These are phyloP conservation scores for Phortica variegata DNA, from an alignment of 1,140 invertebrate genomes.

Conservation along the genomic window DNA sequence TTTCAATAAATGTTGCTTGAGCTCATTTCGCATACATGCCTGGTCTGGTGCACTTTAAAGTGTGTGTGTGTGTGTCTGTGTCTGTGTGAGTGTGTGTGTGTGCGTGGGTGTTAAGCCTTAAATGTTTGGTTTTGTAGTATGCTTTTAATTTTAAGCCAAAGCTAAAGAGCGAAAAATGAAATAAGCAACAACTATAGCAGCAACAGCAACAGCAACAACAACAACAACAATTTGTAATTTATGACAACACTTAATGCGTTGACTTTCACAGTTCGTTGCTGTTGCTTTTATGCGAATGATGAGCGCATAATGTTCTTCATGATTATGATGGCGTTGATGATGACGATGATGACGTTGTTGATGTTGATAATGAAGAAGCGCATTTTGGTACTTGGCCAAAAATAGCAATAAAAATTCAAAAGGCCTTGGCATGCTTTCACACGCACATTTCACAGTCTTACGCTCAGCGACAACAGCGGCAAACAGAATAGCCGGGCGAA, in stretches of 20 bases:
- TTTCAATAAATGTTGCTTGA: slow-evolving; percentile 36
- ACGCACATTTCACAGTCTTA: slow-evolving; percentile 50
- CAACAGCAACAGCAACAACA: too few relatives aligned
- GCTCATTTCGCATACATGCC: slow-evolving; percentile 26
- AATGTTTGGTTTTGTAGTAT: slow-evolving; percentile 41
- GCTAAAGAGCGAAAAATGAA: too few relatives aligned
- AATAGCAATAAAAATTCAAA: slow-evolving; percentile 46
- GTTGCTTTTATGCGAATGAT: too few relatives aligned
- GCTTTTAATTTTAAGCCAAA: slow-evolving; percentile 50
- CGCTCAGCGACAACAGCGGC: slow-evolving; percentile 36
- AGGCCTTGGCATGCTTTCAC: too few relatives aligned
- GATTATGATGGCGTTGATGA: too few relatives aligned
- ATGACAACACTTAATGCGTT: too few relatives aligned
- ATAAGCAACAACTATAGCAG: too few relatives aligned
- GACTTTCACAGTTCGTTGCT: slow-evolving; percentile 42
- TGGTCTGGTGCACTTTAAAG: not conserved
- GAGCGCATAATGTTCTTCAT: too few relatives aligned
- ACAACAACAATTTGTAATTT: too few relatives aligned
- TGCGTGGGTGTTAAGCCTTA: slow-evolving; percentile 26
- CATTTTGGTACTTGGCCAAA: slow-evolving; percentile 22
- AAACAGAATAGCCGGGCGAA: slow-evolving; percentile 48
- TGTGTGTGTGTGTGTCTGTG: not conserved
- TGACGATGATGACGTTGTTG: too few relatives aligned
- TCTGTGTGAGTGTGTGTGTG: not conserved
- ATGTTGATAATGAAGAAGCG: too few relatives aligned